These are phyloP conservation scores for Timema podura DNA, from an alignment of 2,888 invertebrate species.

Conservation along the genomic window DNA sequence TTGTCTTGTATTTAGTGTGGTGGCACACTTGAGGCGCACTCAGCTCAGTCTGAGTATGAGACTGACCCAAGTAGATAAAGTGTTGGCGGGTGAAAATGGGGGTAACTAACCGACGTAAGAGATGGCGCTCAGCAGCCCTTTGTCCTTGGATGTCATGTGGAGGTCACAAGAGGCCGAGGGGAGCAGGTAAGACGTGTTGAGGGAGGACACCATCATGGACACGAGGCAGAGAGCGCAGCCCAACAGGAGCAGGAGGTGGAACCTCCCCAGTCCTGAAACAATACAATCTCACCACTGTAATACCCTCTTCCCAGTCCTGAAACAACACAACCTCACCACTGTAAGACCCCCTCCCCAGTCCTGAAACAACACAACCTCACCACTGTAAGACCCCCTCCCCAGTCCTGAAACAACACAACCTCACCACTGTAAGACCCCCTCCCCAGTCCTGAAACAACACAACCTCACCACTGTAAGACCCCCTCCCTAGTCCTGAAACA, in stretches of 20 bases:
- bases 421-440: no score
- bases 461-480: no score
- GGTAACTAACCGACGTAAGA: slow-evolving; percentile 58
- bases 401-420: no score
- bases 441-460: no score
- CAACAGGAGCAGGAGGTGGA: slow-evolving; percentile 57
- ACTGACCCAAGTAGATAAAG: not conserved
- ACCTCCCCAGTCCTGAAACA: slow-evolving; percentile 55
- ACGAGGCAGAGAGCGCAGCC: slow-evolving; percentile 61
- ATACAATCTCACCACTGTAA: not conserved
- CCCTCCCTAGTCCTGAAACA: no score
- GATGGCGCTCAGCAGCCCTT: slow-evolving; percentile 61
- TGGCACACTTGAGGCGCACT: not conserved
- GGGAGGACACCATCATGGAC: slow-evolving; percentile 60
- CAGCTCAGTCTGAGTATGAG: not conserved
- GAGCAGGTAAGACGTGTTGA: slow-evolving; percentile 43
- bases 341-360: no score
- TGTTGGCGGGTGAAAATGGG: not conserved
- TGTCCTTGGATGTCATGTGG: slow-evolving; percentile 52
- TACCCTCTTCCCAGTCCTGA: no score
- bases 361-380: no score
- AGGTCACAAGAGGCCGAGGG: slow-evolving; percentile 67
- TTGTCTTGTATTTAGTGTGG: no score
- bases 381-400: no score
- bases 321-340: no score